Percentiles rank a stretch among this genome's conserved stretches.
phyloP scores from a whole-genome alignment of 1,140 invertebrate species.

The Zaprionus vittiger region DNA sequence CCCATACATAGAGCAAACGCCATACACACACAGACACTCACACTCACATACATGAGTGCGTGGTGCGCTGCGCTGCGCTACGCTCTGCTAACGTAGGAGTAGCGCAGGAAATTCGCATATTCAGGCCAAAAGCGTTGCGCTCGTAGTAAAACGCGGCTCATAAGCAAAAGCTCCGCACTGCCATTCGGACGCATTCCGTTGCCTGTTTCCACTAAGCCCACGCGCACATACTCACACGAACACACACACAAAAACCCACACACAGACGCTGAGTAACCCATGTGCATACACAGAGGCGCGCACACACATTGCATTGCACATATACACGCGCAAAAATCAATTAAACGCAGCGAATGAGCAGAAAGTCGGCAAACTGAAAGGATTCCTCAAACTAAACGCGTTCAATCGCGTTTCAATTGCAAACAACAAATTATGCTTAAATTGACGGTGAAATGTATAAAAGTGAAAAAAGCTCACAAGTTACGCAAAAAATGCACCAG shows the following conservation, averaged over 20 bases:
- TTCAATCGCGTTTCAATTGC: slow-evolving; percentile 24
- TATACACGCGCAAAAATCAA: slow-evolving; percentile 77
- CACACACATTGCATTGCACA: slow-evolving; percentile 46
- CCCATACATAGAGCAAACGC: slow-evolving; percentile 27
- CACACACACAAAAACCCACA: slow-evolving; percentile 27
- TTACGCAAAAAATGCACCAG: slow-evolving; percentile 78
- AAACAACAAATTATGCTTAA: slow-evolving; percentile 50
- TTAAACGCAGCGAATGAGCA: slow-evolving; percentile 55
- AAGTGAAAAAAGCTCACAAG: slow-evolving; percentile 64
- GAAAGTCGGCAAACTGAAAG: slow-evolving; percentile 36
- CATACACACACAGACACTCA: slow-evolving; percentile 18
- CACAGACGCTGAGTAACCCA: slow-evolving; percentile 30
- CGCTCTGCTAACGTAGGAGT: slow-evolving; percentile 54
- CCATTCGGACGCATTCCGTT: slow-evolving; percentile 80
- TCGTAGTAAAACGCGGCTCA: slow-evolving; percentile 60
- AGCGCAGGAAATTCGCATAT: slow-evolving; percentile 77
- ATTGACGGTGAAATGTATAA: slow-evolving; percentile 63
- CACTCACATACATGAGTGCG: slow-evolving; percentile 29
- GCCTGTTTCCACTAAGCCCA: slow-evolving; percentile 55
- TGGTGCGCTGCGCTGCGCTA: slow-evolving; percentile 23
- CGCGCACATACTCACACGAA: slow-evolving; percentile 25
- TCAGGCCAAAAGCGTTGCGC: slow-evolving; percentile 56
- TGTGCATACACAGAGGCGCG: slow-evolving; percentile 5
- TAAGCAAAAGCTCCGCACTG: slow-evolving; percentile 81
- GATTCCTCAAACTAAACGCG: slow-evolving; percentile 37